Conservation (phyloP, 2,113 vertebrate species). For the Pteropus alecto region DNA sequence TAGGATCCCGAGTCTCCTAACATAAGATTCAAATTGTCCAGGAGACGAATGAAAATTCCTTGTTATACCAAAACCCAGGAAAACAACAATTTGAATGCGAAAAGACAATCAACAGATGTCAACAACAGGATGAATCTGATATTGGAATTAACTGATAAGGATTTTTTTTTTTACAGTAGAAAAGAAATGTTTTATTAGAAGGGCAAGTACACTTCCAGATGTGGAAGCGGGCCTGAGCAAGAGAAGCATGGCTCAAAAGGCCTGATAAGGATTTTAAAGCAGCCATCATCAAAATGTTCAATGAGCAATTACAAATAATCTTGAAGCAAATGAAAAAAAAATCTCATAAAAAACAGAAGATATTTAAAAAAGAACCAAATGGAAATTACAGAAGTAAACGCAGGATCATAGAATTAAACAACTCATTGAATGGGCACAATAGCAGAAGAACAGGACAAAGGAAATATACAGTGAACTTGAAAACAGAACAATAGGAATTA, state of each 20-base stretch:
- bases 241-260: too few relatives aligned
- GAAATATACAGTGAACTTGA: conserved; percentile 13
- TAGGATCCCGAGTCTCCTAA: neutral
- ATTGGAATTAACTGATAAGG: conserved; percentile 9
- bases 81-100: conserved; percentile 22
- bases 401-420: conserved; percentile 1
- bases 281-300: conserved; percentile 54
- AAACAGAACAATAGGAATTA: neutral
- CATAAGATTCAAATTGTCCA: conserved; percentile 3
- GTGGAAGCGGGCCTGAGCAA: too few relatives aligned
- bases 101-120: neutral
- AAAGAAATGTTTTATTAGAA: too few relatives aligned
- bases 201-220: too few relatives aligned
- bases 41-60: conserved; percentile 26
- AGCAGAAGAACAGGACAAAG: neutral
- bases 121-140: neutral
- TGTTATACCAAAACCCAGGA: conserved; percentile 7
- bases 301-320: neutral
- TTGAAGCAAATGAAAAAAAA: conserved; percentile 26
- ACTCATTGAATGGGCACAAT: conserved; percentile 16
- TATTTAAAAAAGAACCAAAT: conserved; percentile 8
- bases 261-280: conserved; percentile 11
- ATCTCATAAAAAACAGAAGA: neutral
- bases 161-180: neutral
- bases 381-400: conserved; percentile 25